Conservation (phyloP, 1,140 invertebrate species). For the Zaprionus camerounensis region DNA sequence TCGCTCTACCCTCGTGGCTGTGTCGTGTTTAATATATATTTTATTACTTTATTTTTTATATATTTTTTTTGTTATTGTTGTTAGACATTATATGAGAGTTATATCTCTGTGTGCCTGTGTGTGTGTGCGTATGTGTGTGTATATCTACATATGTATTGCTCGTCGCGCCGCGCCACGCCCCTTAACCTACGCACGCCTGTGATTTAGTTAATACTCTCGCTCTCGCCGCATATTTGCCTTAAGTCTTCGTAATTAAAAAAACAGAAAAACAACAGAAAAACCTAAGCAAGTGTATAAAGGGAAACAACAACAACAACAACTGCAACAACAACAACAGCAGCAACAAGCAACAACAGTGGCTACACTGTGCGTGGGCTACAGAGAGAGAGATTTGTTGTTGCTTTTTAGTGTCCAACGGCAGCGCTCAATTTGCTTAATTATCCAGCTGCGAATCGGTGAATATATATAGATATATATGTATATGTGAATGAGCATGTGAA, state of each 20-base stretch:
- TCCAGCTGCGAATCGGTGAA: conserved; percentile 54
- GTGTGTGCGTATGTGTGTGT: not conserved
- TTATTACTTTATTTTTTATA: conserved; percentile 19
- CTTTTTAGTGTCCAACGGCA: conserved; percentile 31
- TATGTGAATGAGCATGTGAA: conserved; percentile 44
- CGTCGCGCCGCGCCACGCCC: conserved; percentile 19
- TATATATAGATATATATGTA: conserved; percentile 26
- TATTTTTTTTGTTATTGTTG: conserved; percentile 37
- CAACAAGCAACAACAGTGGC: not conserved
- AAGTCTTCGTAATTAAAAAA: conserved; percentile 30
- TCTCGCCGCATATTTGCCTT: conserved; percentile 19
- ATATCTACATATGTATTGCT: not conserved
- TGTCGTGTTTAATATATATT: conserved; percentile 19
- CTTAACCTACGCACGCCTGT: conserved; percentile 32
- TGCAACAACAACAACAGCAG: not conserved
- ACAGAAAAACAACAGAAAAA: not conserved
- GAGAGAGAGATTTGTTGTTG: not conserved
- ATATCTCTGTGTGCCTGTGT: not conserved
- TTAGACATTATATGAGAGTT: conserved; percentile 4
- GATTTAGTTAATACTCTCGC: conserved; percentile 41
- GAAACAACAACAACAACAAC: conserved; percentile 12
- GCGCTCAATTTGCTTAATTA: conserved; percentile 61
- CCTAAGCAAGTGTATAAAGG: conserved; percentile 16
- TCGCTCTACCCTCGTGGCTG: conserved; percentile 33
- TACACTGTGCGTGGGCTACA: conserved; percentile 35